Evolutionary conservation across 2,888 invertebrate genomes (phyloP).

Genomic region (Sphinx pinastri): DNA sequence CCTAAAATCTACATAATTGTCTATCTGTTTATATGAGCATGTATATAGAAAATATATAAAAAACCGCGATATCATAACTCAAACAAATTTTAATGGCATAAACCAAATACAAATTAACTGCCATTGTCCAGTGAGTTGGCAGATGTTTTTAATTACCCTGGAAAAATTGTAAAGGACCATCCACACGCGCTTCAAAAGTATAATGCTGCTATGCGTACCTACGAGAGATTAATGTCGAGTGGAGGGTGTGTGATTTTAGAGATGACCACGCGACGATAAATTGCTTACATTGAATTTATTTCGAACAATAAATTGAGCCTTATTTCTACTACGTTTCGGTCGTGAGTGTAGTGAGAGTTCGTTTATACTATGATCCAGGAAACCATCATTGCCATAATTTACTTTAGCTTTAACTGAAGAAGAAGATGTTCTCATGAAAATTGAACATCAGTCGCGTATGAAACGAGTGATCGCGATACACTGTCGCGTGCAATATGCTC

Average conservation of each 20-base stretch:
- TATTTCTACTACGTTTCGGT: too few relatives aligned
- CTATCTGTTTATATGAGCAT: not conserved
- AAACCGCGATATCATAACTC: not conserved
- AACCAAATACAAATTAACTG: constrained; percentile 28
- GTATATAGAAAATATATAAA: not conserved
- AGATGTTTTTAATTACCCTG: constrained; percentile 55
- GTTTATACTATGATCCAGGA: too few relatives aligned
- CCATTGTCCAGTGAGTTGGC: constrained; percentile 34
- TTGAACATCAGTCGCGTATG: too few relatives aligned
- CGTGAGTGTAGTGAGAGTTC: too few relatives aligned
- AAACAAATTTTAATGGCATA: constrained; percentile 16
- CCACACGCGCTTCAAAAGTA: constrained; percentile 26
- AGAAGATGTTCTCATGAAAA: too few relatives aligned
- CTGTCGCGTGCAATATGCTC: too few relatives aligned
- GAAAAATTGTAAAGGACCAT: constrained; percentile 35
- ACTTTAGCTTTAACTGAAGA: too few relatives aligned
- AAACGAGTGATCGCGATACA: too few relatives aligned
- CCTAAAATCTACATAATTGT: too few relatives aligned
- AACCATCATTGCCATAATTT: too few relatives aligned
- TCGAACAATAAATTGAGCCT: not conserved
- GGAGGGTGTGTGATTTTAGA: constrained; percentile 18
- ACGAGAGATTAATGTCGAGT: constrained; percentile 36
- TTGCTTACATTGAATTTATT: not conserved
- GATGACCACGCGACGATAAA: constrained; percentile 4
- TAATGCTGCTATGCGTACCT: constrained; percentile 26